phyloP scores from a whole-genome alignment of 2,113 vertebrate genomes.

The Apteryx mantelli region DNA sequence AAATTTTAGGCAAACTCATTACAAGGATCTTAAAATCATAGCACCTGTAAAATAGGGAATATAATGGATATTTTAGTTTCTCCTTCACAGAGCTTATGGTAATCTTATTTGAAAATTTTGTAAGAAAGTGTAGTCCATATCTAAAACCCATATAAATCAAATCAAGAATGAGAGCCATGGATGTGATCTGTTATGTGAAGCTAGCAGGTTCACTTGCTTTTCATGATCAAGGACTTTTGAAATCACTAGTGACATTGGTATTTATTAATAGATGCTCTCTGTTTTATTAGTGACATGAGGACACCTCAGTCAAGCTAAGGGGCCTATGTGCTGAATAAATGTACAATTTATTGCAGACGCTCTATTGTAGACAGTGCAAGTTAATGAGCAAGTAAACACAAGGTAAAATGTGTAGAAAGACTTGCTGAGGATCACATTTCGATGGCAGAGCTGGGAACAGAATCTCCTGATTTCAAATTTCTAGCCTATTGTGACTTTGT shows the following conservation, averaged over 20 bases:
- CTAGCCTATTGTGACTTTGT: not conserved
- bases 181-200: not conserved
- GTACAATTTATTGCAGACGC: not conserved
- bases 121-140: not conserved
- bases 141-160: not conserved
- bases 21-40: not conserved
- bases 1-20: not conserved
- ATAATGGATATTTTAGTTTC: not conserved
- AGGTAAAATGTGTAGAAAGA: not conserved
- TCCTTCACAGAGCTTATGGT: not conserved
- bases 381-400: not conserved
- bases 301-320: not conserved
- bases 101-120: not conserved
- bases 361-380: rapidly evolving
- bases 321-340: not conserved
- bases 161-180: not conserved
- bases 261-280: not conserved
- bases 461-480: not conserved
- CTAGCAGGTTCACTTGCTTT: not conserved
- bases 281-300: not conserved
- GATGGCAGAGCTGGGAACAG: not conserved
- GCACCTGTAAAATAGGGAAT: not conserved
- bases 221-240: not conserved
- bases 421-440: not conserved
- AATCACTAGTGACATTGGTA: not conserved